Conservation (phyloP, 1,140 invertebrate species). For the Muscidifurax raptorellus region DNA sequence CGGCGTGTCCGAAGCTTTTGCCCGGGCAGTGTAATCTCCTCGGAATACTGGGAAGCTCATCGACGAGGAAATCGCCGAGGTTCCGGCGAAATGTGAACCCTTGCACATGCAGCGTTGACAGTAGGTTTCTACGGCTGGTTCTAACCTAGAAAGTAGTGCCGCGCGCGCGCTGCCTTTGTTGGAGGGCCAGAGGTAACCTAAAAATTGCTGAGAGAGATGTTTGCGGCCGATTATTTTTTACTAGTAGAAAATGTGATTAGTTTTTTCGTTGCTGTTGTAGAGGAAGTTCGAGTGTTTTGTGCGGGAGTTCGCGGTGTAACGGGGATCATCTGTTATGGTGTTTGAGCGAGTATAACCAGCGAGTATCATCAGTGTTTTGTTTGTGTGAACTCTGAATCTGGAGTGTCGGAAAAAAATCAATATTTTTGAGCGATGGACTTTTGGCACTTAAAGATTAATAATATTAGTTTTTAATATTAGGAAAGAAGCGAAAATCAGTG, state of each 20-base stretch:
- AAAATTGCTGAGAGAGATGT: neutral
- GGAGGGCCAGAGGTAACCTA: neutral
- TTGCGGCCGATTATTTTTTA: neutral
- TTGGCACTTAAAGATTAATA: neutral
- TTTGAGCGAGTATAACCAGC: neutral
- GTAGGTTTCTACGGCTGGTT: constrained; percentile 10
- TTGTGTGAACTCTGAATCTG: neutral
- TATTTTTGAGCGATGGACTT: neutral
- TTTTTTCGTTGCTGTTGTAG: neutral
- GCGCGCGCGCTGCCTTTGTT: neutral
- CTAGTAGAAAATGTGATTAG: neutral
- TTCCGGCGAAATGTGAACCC: constrained; percentile 21
- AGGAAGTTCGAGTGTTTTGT: neutral
- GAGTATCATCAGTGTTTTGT: neutral
- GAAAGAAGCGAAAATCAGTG: neutral
- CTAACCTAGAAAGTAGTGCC: constrained; percentile 20
- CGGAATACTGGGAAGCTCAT: neutral
- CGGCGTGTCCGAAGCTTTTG: neutral
- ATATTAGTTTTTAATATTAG: neutral
- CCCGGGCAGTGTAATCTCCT: neutral
- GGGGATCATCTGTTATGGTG: neutral
- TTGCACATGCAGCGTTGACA: no score
- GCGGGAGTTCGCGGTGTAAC: neutral
- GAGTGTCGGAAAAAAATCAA: neutral
- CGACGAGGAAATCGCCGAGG: neutral